phyloP scores from a whole-genome alignment of 2,888 invertebrate genomes.

The Microctonus aethiopoides region DNA sequence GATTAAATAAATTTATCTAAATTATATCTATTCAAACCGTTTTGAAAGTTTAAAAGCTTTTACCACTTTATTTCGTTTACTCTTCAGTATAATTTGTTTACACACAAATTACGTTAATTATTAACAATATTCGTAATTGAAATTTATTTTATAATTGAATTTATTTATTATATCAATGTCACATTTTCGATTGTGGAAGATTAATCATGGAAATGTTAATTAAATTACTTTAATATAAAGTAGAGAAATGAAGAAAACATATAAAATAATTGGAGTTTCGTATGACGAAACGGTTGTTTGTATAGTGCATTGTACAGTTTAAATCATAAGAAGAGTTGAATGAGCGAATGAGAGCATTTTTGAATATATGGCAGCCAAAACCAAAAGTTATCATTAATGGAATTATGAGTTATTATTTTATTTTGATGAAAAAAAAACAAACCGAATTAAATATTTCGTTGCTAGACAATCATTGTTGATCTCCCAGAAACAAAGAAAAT shows the following conservation, averaged over 20 bases:
- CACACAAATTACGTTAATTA: not conserved
- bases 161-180: constrained; percentile 8
- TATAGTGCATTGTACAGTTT: constrained; percentile 33
- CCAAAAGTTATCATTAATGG: constrained; percentile 5
- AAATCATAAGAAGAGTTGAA: constrained; percentile 20
- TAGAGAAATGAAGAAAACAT: constrained; percentile 32
- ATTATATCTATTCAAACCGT: too few species aligned
- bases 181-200: constrained; percentile 33
- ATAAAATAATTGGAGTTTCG: constrained; percentile 36
- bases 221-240: constrained; percentile 37
- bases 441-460: not conserved
- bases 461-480: constrained; percentile 25
- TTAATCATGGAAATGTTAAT: constrained; percentile 39
- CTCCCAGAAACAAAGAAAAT: not conserved
- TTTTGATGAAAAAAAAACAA: not conserved
- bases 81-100: not conserved
- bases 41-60: too few species aligned
- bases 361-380: not conserved
- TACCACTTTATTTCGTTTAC: not conserved
- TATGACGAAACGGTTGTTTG: constrained; percentile 17
- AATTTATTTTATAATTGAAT: not conserved
- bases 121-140: not conserved
- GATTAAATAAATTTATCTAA: not conserved
- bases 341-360: not conserved
- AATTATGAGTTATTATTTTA: not conserved